phyloP scores from a whole-genome alignment of 2,113 vertebrate species.

The Hepsetus odoe region DNA sequence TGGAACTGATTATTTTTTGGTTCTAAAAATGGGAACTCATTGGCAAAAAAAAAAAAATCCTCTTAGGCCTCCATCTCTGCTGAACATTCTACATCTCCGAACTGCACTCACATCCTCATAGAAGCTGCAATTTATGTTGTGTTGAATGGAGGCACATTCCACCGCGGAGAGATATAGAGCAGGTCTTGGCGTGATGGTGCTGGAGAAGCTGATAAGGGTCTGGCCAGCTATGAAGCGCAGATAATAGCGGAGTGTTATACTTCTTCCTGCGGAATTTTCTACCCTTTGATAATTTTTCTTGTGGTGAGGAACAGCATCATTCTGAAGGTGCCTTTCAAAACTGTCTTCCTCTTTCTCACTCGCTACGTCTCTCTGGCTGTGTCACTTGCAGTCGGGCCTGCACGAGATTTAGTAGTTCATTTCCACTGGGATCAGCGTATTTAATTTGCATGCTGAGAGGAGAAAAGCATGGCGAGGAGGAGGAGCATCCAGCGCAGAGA shows the following conservation, averaged over 20 bases:
- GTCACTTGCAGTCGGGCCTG: constrained; percentile 50
- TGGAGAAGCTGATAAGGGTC: constrained; percentile 52
- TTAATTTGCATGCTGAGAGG: constrained; percentile 68
- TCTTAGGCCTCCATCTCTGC: neutral
- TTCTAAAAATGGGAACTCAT: no score
- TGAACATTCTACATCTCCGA: neutral
- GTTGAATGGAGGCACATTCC: neutral
- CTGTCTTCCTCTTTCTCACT: constrained; percentile 36
- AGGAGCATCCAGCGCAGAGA: neutral
- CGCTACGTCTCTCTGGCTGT: constrained; percentile 18
- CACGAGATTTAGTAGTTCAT: constrained; percentile 73
- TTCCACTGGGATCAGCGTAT: constrained; percentile 74
- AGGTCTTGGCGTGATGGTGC: neutral
- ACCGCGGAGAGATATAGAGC: constrained; percentile 27
- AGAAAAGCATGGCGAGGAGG: neutral
- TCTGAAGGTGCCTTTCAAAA: constrained; percentile 73
- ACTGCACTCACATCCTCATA: constrained; percentile 7
- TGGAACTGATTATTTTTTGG: neutral
- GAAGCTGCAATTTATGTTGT: constrained; percentile 19
- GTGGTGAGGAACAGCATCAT: constrained; percentile 36
- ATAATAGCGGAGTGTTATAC: constrained; percentile 40
- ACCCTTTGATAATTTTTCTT: constrained; percentile 48
- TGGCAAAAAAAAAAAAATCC: no score
- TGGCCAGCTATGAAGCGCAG: neutral
- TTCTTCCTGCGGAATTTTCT: constrained; percentile 35